Conservation (phyloP, 1,140 invertebrate species). For the Drosophila arawakana region DNA sequence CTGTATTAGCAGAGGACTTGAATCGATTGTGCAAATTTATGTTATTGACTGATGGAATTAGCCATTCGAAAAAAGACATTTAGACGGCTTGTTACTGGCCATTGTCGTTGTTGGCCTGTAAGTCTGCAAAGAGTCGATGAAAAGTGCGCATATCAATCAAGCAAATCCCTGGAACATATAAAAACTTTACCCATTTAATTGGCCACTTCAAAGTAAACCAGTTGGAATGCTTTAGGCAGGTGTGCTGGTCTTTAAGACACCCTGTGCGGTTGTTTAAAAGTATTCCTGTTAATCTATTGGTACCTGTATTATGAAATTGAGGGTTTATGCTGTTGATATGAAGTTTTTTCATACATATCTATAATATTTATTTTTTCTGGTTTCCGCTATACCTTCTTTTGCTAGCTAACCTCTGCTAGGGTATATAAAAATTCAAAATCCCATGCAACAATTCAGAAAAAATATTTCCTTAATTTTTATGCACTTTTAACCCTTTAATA, state of each 20-base stretch:
- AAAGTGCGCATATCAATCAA: slow-evolving; percentile 5
- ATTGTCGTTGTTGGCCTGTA: neutral
- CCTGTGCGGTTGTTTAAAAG: too few relatives aligned
- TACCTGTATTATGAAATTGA: too few relatives aligned
- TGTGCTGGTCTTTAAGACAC: too few relatives aligned
- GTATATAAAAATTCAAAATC: slow-evolving; percentile 17
- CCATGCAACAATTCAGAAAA: slow-evolving; percentile 46
- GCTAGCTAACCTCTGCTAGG: too few relatives aligned
- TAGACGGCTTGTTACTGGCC: neutral
- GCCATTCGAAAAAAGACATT: neutral
- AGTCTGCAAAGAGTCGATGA: neutral
- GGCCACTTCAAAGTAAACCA: slow-evolving; percentile 38
- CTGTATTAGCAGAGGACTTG: neutral
- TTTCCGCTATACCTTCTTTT: too few relatives aligned
- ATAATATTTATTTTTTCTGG: too few relatives aligned
- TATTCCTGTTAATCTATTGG: too few relatives aligned
- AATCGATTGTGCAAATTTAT: slow-evolving; percentile 10
- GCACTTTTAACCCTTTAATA: slow-evolving; percentile 66
- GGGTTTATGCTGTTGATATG: too few relatives aligned
- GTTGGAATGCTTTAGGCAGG: too few relatives aligned
- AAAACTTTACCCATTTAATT: slow-evolving; percentile 42
- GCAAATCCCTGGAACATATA: slow-evolving; percentile 9
- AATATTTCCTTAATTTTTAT: slow-evolving; percentile 59
- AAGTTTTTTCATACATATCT: too few relatives aligned
- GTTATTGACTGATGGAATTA: neutral